These are phyloP conservation scores for Caenorhabditis sp. DNA, from an alignment of 2,888 invertebrate genomes.

Conservation along the genomic window DNA sequence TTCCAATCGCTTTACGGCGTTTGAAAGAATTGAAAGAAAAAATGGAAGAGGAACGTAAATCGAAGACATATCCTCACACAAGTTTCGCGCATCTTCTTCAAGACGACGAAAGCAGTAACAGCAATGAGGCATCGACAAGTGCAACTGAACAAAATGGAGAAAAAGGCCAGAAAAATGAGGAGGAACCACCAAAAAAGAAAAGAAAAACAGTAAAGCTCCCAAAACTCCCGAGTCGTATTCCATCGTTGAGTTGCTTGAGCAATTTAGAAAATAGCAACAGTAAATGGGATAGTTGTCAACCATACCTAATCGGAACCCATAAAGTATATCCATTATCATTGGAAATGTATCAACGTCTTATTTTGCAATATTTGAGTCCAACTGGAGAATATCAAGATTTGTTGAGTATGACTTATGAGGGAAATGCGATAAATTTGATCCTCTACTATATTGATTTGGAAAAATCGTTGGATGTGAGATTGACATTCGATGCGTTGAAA, in stretches of 20 bases:
- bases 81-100: slow-evolving; percentile 6
- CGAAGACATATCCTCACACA: slow-evolving; percentile 3
- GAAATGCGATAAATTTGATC: slow-evolving; percentile 86
- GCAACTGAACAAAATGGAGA: background rate
- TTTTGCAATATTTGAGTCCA: slow-evolving; percentile 90
- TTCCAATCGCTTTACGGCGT: slow-evolving; percentile 86
- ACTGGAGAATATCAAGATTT: slow-evolving; percentile 93
- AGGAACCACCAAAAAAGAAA: slow-evolving; percentile 42
- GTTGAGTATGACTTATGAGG: slow-evolving; percentile 88
- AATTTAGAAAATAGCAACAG: slow-evolving; percentile 73
- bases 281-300: slow-evolving; percentile 87
- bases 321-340: slow-evolving; percentile 84
- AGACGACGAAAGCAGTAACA: slow-evolving; percentile 2
- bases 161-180: background rate
- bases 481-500: slow-evolving; percentile 92
- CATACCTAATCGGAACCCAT: slow-evolving; percentile 86
- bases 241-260: slow-evolving; percentile 8
- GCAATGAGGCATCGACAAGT: background rate
- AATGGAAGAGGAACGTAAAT: slow-evolving; percentile 1
- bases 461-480: slow-evolving; percentile 86
- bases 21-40: slow-evolving; percentile 77
- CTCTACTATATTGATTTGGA: slow-evolving; percentile 88
- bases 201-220: slow-evolving; percentile 17
- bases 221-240: slow-evolving; percentile 9
- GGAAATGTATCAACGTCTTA: slow-evolving; percentile 89